Conservation (phyloP, 2,888 invertebrate species). For the Ichneumoninae sp. region DNA sequence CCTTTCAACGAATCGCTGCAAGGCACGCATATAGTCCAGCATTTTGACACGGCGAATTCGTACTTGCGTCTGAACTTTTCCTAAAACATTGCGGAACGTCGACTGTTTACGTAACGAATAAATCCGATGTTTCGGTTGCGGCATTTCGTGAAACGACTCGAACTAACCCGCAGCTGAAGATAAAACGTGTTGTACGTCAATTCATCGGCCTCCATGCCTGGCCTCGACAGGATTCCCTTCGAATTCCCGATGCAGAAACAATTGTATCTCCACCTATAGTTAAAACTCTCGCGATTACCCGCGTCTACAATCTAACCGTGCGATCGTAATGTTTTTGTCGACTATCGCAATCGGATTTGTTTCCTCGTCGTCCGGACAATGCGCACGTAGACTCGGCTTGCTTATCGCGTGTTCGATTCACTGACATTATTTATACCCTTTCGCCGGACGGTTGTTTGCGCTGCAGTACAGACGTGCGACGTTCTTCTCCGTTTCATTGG, state of each 20-base stretch:
- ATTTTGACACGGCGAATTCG: constrained; percentile 73
- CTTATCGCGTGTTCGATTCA: constrained; percentile 57
- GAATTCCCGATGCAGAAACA: background rate
- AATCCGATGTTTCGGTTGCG: background rate
- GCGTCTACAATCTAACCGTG: background rate
- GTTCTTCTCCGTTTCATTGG: constrained; percentile 47
- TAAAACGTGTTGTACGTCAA: constrained; percentile 71
- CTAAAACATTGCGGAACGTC: constrained; percentile 57
- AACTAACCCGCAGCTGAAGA: constrained; percentile 69
- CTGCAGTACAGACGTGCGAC: constrained; percentile 51
- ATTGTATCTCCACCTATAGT: background rate
- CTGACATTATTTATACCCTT: constrained; percentile 59
- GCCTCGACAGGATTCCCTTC: background rate
- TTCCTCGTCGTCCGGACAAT: constrained; percentile 46
- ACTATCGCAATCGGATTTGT: constrained; percentile 25
- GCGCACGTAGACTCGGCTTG: constrained; percentile 27
- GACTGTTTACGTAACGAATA: background rate
- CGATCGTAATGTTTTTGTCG: background rate
- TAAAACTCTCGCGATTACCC: background rate
- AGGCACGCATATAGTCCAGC: constrained; percentile 77
- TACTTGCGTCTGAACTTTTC: constrained; percentile 74
- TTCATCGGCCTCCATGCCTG: constrained; percentile 68
- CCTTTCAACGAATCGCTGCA: constrained; percentile 71
- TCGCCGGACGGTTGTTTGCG: constrained; percentile 56
- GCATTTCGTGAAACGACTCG: background rate